Evolutionary conservation across 1,140 invertebrate species (phyloP).

Genomic region (Thrips palmi): DNA sequence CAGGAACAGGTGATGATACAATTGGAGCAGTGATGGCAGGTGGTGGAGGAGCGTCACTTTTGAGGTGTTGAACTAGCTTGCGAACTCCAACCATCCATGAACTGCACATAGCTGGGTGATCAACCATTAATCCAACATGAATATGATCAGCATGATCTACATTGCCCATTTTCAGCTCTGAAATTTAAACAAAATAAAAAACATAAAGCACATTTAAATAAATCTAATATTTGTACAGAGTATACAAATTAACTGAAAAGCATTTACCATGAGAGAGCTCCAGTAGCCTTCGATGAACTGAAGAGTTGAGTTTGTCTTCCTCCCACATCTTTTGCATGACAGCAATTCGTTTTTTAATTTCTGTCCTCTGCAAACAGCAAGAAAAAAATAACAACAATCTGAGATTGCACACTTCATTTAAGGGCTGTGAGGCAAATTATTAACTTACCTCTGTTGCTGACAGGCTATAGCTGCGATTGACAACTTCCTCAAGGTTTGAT

Average conservation of each 20-base stretch:
- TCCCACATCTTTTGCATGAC: constrained; percentile 24
- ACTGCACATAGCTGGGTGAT: constrained; percentile 23
- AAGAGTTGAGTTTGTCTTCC: constrained; percentile 22
- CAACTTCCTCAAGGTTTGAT: too few relatives aligned
- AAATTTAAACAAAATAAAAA: constrained; percentile 15
- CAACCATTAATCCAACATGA: constrained; percentile 26
- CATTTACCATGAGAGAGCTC: constrained; percentile 25
- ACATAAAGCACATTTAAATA: background rate
- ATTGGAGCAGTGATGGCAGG: too few relatives aligned
- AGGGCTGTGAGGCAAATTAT: too few relatives aligned
- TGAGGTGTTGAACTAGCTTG: constrained; percentile 24
- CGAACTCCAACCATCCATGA: constrained; percentile 28
- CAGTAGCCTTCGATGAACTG: constrained; percentile 21
- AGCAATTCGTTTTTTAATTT: constrained; percentile 23
- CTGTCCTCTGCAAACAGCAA: constrained; percentile 17
- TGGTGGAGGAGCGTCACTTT: too few relatives aligned
- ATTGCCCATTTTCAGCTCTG: constrained; percentile 23
- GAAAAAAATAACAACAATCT: constrained; percentile 18
- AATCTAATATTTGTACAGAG: background rate
- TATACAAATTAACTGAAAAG: constrained; percentile 3
- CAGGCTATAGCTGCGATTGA: too few relatives aligned
- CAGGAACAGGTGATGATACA: too few relatives aligned
- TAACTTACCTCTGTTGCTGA: too few relatives aligned
- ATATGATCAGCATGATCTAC: constrained; percentile 23
- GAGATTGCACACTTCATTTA: constrained; percentile 18